These are phyloP conservation scores for Lamprotornis superbus DNA, from an alignment of 2,113 vertebrate species.

Conservation along the genomic window DNA sequence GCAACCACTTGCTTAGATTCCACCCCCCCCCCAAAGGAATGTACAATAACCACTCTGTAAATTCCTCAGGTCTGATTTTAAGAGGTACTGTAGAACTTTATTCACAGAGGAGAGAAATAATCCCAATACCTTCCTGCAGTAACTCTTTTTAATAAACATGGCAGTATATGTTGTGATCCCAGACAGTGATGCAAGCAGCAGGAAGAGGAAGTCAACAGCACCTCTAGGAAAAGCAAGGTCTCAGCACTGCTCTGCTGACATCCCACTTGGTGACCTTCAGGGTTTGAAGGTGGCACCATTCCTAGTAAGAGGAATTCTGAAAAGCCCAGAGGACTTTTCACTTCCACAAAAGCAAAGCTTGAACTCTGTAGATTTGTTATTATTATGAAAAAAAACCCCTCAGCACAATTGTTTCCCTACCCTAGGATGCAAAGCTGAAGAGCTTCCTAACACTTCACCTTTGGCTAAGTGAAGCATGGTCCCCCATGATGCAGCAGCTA, in stretches of 20 bases:
- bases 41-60: constrained; percentile 55
- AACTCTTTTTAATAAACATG: background rate
- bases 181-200: background rate
- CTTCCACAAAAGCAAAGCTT: background rate
- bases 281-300: background rate
- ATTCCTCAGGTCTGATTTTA: constrained; percentile 61
- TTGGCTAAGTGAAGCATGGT: fast-evolving
- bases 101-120: constrained; percentile 29
- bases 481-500: background rate
- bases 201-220: background rate
- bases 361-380: background rate
- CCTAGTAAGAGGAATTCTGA: background rate
- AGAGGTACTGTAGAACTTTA: constrained; percentile 34
- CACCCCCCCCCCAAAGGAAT: background rate
- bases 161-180: background rate
- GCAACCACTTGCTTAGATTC: constrained; percentile 24
- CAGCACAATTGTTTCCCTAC: background rate
- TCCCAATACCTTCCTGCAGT: background rate
- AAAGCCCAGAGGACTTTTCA: background rate
- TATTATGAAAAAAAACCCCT: background rate
- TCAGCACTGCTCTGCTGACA: background rate
- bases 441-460: background rate
- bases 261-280: background rate
- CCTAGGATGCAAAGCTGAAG: background rate
- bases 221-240: background rate